Conservation (phyloP, 2,113 vertebrate species). For the Istiophorus platypterus region DNA sequence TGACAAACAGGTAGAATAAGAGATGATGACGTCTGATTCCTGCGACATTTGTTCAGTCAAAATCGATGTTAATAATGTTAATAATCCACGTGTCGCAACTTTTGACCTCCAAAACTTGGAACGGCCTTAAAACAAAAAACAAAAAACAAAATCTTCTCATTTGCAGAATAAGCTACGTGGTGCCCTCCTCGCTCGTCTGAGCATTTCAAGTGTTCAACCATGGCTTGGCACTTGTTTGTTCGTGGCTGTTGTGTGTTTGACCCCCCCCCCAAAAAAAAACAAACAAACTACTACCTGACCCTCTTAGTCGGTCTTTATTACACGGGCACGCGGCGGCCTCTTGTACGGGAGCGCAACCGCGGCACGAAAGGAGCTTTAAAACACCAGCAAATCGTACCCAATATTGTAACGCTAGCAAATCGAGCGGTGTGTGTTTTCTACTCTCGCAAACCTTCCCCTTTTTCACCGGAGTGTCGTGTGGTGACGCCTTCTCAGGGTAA, state of each 20-base stretch:
- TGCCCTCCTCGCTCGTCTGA: conserved; percentile 4
- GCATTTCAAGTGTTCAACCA: neutral
- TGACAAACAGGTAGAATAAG: neutral
- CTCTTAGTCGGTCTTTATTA: neutral
- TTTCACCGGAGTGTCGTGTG: conserved; percentile 50
- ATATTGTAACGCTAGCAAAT: neutral
- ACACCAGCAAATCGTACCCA: conserved; percentile 58
- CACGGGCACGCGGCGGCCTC: conserved; percentile 23
- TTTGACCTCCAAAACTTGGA: conserved; percentile 3
- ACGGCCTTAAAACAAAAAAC: conserved; percentile 60
- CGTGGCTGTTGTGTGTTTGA: conserved; percentile 30
- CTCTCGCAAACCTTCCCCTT: neutral
- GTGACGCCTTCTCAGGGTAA: conserved; percentile 55
- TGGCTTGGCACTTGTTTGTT: conserved; percentile 35
- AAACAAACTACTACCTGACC: conserved; percentile 22
- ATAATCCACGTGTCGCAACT: conserved; percentile 32
- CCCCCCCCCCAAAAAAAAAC: neutral
- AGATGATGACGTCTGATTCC: neutral
- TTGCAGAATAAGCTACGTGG: neutral
- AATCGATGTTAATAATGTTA: neutral
- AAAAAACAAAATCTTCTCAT: conserved; percentile 12
- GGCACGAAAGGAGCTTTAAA: conserved; percentile 55
- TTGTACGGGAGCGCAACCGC: neutral
- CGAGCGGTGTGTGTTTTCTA: conserved; percentile 7
- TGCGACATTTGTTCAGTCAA: neutral